phyloP scores from a whole-genome alignment of 2,797 vertebrate genomes.

The Protosalanx chinensis region DNA sequence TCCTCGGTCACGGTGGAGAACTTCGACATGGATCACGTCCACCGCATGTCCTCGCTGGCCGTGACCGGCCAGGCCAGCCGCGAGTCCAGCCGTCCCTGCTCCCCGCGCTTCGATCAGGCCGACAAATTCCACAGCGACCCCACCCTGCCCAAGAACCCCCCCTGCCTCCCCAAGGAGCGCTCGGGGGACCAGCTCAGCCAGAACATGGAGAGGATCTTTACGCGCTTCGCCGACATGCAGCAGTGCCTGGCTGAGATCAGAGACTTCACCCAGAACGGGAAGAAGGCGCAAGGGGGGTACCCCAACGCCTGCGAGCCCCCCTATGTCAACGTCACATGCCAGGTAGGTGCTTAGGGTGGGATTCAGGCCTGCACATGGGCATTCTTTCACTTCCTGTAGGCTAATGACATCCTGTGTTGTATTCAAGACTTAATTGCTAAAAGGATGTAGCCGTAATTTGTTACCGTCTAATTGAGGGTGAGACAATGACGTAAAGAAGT shows the following conservation, averaged over 20 bases:
- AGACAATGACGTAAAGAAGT: too few relatives aligned
- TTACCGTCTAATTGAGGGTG: too few relatives aligned
- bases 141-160: constrained; percentile 46
- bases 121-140: constrained; percentile 47
- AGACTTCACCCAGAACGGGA: constrained; percentile 75
- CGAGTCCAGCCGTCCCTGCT: constrained; percentile 67
- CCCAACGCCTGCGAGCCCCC: constrained; percentile 78
- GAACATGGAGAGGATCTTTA: constrained; percentile 79
- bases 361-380: not conserved
- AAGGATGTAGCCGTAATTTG: too few relatives aligned
- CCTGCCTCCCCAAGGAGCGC: constrained; percentile 22
- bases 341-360: constrained; percentile 76
- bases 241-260: constrained; percentile 76
- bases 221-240: constrained; percentile 78
- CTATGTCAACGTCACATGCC: constrained; percentile 84
- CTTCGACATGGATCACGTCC: constrained; percentile 69
- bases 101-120: constrained; percentile 50
- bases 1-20: constrained; percentile 68
- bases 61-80: constrained; percentile 62
- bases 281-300: constrained; percentile 68
- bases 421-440: too few relatives aligned
- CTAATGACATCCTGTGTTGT: too few relatives aligned
- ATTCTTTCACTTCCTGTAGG: not conserved
- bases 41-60: constrained; percentile 53
- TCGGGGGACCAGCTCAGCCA: constrained; percentile 63